These are phyloP conservation scores for Bombus picipes DNA, from an alignment of 1,140 invertebrate genomes.

Conservation along the genomic window DNA sequence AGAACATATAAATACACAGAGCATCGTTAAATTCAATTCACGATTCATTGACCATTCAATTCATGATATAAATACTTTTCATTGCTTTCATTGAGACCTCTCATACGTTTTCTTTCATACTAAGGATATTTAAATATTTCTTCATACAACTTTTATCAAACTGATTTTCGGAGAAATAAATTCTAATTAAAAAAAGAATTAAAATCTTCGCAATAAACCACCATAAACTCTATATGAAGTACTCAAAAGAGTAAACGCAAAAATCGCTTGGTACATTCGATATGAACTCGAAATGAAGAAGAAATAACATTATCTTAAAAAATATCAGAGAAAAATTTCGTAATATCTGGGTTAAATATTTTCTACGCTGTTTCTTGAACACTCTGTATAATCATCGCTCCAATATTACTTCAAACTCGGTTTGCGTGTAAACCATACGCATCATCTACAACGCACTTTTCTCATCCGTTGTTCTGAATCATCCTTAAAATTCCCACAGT, in stretches of 20 bases:
- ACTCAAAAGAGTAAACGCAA: background rate
- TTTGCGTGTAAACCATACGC: slow-evolving; percentile 15
- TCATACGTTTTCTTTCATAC: background rate
- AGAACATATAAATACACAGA: too few relatives aligned
- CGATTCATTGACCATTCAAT: too few relatives aligned
- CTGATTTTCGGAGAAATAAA: too few relatives aligned
- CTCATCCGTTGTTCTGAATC: slow-evolving; percentile 4
- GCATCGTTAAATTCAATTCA: too few relatives aligned
- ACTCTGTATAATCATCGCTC: background rate
- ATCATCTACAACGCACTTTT: background rate
- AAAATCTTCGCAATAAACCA: too few relatives aligned
- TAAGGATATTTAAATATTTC: background rate
- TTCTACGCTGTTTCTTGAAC: background rate
- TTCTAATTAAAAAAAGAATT: too few relatives aligned
- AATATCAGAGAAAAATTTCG: background rate
- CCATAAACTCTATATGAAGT: background rate
- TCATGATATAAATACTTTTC: too few relatives aligned
- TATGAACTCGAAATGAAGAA: too few relatives aligned
- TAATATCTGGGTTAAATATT: background rate
- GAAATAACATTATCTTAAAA: background rate
- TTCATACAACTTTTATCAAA: background rate
- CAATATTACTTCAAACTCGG: background rate
- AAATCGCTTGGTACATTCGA: background rate
- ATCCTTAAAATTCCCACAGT: slow-evolving; percentile 42
- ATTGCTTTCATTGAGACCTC: too few relatives aligned